Conservation (phyloP, 1,140 invertebrate genomes). For the Temnothorax curvispinosus region DNA sequence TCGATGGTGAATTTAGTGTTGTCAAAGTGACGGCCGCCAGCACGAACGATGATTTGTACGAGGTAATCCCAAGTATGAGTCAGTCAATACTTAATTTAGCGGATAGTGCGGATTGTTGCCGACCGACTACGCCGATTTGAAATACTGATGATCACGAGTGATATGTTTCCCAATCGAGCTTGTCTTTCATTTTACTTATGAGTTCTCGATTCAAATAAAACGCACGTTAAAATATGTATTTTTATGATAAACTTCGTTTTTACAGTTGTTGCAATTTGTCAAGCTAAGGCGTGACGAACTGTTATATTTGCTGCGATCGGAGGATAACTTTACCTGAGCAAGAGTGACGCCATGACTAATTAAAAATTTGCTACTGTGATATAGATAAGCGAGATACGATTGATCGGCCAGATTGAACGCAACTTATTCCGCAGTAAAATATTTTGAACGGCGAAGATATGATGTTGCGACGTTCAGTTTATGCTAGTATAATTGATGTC, state of each 20-base stretch:
- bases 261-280: neutral
- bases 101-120: neutral
- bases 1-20: neutral
- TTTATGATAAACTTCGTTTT: neutral
- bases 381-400: neutral
- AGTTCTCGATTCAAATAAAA: neutral
- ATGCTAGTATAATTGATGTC: neutral
- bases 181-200: neutral
- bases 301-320: too few relatives aligned
- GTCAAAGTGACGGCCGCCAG: conserved; percentile 50
- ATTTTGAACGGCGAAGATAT: neutral
- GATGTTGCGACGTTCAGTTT: neutral
- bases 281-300: neutral
- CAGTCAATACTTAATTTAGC: neutral
- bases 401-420: neutral
- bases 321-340: neutral
- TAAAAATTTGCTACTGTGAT: neutral
- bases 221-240: neutral
- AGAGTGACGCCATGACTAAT: neutral
- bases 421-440: too few relatives aligned
- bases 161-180: neutral
- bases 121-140: neutral
- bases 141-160: neutral
- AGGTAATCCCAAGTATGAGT: conserved; percentile 49
- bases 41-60: conserved; percentile 53